Evolutionary conservation across 2,888 invertebrate species (phyloP), one percentile per base, ranked within the genome.

Genomic region (Drosophila atroscutellata): DNA sequence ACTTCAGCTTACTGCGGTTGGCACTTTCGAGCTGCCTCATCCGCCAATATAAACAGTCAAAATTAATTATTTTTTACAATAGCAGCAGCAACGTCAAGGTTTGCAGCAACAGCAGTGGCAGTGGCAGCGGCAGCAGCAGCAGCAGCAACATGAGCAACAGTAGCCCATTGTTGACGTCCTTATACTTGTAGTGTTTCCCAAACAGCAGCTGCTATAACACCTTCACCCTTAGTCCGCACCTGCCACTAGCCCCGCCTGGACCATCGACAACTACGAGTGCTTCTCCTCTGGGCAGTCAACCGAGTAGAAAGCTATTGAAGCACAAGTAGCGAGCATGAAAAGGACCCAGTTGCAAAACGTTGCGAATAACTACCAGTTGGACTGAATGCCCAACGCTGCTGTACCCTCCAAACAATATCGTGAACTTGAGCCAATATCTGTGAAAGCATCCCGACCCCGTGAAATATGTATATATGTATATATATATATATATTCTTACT

Each of bases 11-110:
- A 42, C 18, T 15, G 60, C 11, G 54, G 50, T 11, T 65, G 51
- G 26, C 28, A 13, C 26, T 39, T 56, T 60, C 55, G 28, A 34
- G 50, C 39, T 34, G 24, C 13, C 36, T 55, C 56, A 52, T 36
- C 34, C 34, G 36, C 80, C 52, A 52, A 20, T 24, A 68, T 64
- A 80, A 74, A 81, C 76, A 83, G 69, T 80, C 77, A 84, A 84
- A 88, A 88, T 88, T 69, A 88, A 84, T 84, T 80, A 85, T 80
- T 82, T 80, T 36, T 80, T 87, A 75, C 80, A 80, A 81, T 72
- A 76, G 75, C 61, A 54, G 42, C 7, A 20, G 13, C 20, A 20
- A 45, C 45, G 20, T 20, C 13, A 20, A 42, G 11, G 11, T 20
- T 5, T 9, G 32, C 32, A 32, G 32, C 42, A 51, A 8, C 15